Percentiles rank a stretch among this genome's conserved stretches.
Conservation (phyloP, 2,888 invertebrate genomes). For the Matsumyia berberina region DNA sequence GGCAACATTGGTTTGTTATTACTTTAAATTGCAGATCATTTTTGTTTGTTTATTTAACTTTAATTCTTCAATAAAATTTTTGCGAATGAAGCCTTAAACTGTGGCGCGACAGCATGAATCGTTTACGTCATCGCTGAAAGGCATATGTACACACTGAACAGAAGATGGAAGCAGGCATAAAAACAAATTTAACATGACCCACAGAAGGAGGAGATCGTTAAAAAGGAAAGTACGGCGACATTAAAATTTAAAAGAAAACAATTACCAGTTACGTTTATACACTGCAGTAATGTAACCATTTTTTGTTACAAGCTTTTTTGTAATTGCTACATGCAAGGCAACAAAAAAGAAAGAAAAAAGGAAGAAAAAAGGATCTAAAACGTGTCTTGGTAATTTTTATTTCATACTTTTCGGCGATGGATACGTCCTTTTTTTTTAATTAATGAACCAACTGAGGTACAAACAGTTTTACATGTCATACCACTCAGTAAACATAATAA, state of each 20-base stretch:
- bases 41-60: slow-evolving; percentile 6
- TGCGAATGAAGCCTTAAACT: slow-evolving; percentile 9
- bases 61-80: background rate
- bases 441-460: slow-evolving; percentile 14
- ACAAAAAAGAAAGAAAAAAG: too few relatives aligned
- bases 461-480: slow-evolving; percentile 29
- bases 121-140: background rate
- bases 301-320: slow-evolving; percentile 3
- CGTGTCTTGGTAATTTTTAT: slow-evolving; percentile 1
- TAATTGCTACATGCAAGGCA: slow-evolving; percentile 28
- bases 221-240: slow-evolving; percentile 2
- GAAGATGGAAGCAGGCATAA: slow-evolving; percentile 15
- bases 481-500: slow-evolving; percentile 24
- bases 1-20: slow-evolving; percentile 26
- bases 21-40: slow-evolving; percentile 18
- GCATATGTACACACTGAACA: background rate
- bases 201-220: background rate
- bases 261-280: slow-evolving; percentile 42
- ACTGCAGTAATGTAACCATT: slow-evolving; percentile 3
- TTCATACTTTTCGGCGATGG: slow-evolving; percentile 1
- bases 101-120: background rate
- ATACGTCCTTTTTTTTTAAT: slow-evolving; percentile 33
- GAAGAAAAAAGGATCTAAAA: slow-evolving; percentile 2
- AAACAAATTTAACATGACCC: slow-evolving; percentile 11
- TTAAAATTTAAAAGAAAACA: background rate